phyloP scores from a whole-genome alignment of 1,140 invertebrate genomes.

The Aplysia californica region DNA sequence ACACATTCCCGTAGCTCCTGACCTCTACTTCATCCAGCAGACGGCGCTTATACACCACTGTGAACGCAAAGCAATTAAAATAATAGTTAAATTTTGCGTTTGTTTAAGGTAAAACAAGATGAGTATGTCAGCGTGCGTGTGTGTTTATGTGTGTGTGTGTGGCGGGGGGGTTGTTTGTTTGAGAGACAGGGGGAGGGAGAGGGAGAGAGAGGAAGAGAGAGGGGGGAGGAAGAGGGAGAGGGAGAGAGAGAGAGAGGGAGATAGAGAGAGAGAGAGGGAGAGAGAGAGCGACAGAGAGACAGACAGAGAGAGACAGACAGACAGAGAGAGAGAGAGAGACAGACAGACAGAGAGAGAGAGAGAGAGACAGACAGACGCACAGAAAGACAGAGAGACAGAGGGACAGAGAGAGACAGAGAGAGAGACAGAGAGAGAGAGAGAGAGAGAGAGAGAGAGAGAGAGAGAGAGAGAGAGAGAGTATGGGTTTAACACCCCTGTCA shows the following conservation, averaged over 20 bases:
- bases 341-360: background rate
- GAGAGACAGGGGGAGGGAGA: background rate
- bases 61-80: background rate
- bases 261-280: constrained; percentile 10
- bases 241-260: constrained; percentile 4
- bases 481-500: no score
- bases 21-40: background rate
- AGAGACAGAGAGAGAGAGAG: constrained; percentile 12
- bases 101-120: no score
- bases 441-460: constrained; percentile 14
- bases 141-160: constrained; percentile 1
- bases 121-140: no score
- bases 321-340: constrained; percentile 2
- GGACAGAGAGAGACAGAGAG: constrained; percentile 5
- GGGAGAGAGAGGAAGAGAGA: background rate
- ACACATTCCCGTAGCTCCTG: background rate
- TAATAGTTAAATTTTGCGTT: no score
- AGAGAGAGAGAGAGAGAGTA: constrained; percentile 10
- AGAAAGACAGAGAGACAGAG: constrained; percentile 5
- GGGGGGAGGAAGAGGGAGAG: background rate
- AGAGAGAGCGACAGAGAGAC: constrained; percentile 6
- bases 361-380: background rate
- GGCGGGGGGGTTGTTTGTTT: background rate
- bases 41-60: background rate
- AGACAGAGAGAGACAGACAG: background rate